Conservation (phyloP, 2,888 invertebrate genomes). For the Drosophila planitibia region DNA sequence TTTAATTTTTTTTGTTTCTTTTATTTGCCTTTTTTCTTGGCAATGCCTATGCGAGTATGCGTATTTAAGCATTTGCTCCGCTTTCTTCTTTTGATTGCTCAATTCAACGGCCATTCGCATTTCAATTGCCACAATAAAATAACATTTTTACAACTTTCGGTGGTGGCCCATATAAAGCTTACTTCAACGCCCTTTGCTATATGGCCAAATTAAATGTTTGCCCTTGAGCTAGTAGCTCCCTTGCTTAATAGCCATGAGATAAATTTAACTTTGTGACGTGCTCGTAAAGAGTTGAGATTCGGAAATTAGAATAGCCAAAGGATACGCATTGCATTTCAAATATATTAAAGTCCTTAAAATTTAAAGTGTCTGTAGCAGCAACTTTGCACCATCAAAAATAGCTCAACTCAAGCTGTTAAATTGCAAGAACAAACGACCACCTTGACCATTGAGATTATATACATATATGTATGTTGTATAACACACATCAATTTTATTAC, state of each 20-base stretch:
- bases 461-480: slow-evolving; percentile 1
- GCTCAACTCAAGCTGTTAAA: slow-evolving; percentile 35
- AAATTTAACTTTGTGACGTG: slow-evolving; percentile 47
- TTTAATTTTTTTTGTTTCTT: slow-evolving; percentile 17
- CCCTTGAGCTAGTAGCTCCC: slow-evolving; percentile 24
- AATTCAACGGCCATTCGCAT: slow-evolving; percentile 78
- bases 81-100: slow-evolving; percentile 72
- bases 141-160: slow-evolving; percentile 68
- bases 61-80: slow-evolving; percentile 49
- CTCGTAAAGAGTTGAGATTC: slow-evolving; percentile 54
- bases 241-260: slow-evolving; percentile 41
- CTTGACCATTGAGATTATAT: slow-evolving; percentile 17
- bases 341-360: background rate
- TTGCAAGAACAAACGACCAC: slow-evolving; percentile 26
- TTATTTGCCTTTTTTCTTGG: slow-evolving; percentile 14
- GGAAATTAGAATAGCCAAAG: slow-evolving; percentile 32
- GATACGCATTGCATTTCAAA: background rate
- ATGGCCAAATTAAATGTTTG: slow-evolving; percentile 62
- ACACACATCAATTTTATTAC: slow-evolving; percentile 46
- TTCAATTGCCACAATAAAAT: slow-evolving; percentile 78
- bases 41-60: slow-evolving; percentile 43
- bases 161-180: slow-evolving; percentile 49
- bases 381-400: slow-evolving; percentile 28
- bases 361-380: slow-evolving; percentile 5
- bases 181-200: slow-evolving; percentile 43